phyloP scores from a whole-genome alignment of 2,113 vertebrate species.

The Ameiurus melas region DNA sequence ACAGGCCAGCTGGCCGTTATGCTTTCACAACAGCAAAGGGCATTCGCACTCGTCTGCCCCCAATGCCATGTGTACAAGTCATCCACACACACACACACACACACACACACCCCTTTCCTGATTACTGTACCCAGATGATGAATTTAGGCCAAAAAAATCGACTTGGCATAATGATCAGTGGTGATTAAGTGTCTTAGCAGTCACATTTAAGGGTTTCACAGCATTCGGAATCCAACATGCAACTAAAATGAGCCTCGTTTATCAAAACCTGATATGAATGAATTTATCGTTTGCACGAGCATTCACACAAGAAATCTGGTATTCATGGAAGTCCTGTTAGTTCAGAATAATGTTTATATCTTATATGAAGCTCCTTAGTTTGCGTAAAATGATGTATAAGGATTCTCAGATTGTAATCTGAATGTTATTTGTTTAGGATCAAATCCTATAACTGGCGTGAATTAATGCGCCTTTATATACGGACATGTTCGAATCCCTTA shows the following conservation, averaged over 20 bases:
- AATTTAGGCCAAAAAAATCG: not conserved
- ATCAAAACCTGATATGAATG: not conserved
- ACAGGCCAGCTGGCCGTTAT: conserved; percentile 34
- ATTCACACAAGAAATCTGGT: not conserved
- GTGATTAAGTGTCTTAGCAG: not conserved
- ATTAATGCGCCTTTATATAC: not conserved
- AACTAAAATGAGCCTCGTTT: not conserved
- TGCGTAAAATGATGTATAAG: not conserved
- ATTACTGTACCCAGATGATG: not conserved
- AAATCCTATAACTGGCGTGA: not conserved
- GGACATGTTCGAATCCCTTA: not conserved
- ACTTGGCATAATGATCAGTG: not conserved
- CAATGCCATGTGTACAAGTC: conserved; percentile 30
- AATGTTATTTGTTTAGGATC: not conserved
- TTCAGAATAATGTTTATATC: not conserved
- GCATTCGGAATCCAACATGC: not conserved
- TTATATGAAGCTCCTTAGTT: not conserved
- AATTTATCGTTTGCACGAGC: not conserved
- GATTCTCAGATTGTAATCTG: not conserved
- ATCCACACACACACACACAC: not conserved
- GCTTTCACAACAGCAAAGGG: conserved; percentile 37
- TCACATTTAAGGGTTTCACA: not conserved
- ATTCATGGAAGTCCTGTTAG: not conserved
- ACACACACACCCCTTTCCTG: not conserved
- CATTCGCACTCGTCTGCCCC: conserved; percentile 35